These are phyloP conservation scores for Rhineura floridana DNA, from an alignment of 2,113 vertebrate genomes.

Conservation along the genomic window DNA sequence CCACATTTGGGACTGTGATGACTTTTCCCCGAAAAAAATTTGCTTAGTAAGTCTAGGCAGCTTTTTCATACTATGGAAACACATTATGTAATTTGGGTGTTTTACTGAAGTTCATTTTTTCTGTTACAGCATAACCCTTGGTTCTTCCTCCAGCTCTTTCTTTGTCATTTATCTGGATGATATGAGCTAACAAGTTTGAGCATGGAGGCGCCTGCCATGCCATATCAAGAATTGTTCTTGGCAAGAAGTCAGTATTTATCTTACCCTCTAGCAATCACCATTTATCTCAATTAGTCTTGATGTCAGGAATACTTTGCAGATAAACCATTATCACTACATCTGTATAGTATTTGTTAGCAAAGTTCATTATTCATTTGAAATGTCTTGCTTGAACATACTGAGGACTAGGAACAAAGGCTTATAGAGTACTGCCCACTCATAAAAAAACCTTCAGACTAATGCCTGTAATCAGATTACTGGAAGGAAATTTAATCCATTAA, in stretches of 20 bases:
- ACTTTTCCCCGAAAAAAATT: not conserved
- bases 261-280: not conserved
- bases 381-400: not conserved
- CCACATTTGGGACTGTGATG: not conserved
- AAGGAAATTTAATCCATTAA: not conserved
- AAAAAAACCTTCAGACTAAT: not conserved
- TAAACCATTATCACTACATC: not conserved
- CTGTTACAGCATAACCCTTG: not conserved
- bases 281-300: slow-evolving; percentile 1
- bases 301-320: not conserved
- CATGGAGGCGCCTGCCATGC: not conserved
- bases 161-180: not conserved
- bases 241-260: not conserved
- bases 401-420: not conserved
- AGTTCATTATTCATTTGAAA: not conserved
- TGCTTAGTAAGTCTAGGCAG: not conserved
- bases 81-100: not conserved
- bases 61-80: not conserved
- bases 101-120: not conserved
- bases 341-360: not conserved
- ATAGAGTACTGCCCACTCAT: not conserved
- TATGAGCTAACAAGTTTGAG: not conserved
- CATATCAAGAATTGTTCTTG: slow-evolving; percentile 12
- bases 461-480: not conserved
- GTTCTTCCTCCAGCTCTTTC: not conserved